A percentile compares a stretch with the other conserved stretches of the same genome.
Conservation (phyloP, 2,797 vertebrate species). For the Microctenopoma stevenorrisi region DNA sequence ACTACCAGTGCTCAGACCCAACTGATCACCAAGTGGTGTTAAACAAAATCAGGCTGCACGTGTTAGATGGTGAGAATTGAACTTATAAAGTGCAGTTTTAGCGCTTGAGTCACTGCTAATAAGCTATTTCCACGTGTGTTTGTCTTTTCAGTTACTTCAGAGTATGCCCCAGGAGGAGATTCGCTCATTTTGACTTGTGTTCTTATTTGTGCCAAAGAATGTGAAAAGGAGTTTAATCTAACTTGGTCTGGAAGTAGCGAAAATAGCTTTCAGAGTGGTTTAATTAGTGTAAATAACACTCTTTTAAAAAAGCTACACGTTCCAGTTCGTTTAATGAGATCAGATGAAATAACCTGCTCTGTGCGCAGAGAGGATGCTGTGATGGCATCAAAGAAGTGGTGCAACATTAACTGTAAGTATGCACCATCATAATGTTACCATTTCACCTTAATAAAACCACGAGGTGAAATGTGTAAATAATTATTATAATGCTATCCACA, state of each 20-base stretch:
- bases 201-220: conserved; percentile 62
- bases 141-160: conserved; percentile 51
- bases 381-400: conserved; percentile 56
- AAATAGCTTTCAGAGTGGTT: conserved; percentile 5
- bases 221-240: conserved; percentile 61
- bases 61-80: conserved; percentile 60
- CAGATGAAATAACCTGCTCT: conserved; percentile 45
- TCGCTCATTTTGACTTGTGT: conserved; percentile 67
- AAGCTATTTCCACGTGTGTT: conserved; percentile 9
- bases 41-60: conserved; percentile 56
- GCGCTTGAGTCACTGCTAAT: neutral
- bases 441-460: neutral
- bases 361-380: conserved; percentile 58
- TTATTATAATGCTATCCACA: conserved; percentile 18
- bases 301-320: conserved; percentile 46
- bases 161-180: conserved; percentile 15
- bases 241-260: conserved; percentile 51
- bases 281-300: conserved; percentile 34
- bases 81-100: neutral
- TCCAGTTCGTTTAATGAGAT: conserved; percentile 9
- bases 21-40: conserved; percentile 13
- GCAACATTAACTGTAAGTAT: conserved; percentile 36
- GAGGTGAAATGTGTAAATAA: neutral
- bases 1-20: conserved; percentile 60
- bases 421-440: neutral